Base-by-base conservation (phyloP, 2,888 invertebrate genomes). In the Nomada ferruginata region DNA sequence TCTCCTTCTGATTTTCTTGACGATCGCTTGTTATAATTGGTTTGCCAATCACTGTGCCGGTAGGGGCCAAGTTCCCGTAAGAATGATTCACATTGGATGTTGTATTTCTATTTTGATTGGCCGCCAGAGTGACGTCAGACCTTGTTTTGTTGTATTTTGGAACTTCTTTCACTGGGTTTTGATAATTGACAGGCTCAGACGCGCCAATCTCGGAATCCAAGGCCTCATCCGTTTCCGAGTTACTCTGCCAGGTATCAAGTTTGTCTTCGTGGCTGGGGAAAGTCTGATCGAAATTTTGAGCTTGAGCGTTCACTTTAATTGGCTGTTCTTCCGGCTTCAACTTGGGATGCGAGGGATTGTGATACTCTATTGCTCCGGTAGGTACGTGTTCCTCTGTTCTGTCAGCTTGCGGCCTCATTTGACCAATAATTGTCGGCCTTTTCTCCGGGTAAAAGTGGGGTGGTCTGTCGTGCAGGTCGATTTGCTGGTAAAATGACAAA, bases 311-410 rank as follows among this genome's bases (percentile, higher is more conserved):
- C 0, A 82, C 61, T 0, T 84, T 80, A 7, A 85, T 26, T 5
- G 79, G 86, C 20, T 83, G 84, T 20, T 86, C 85, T 29, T 83
- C 78, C 2, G 84, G 81, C 57, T 89, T 88, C 10, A 82, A 68
- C 63, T 91, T 89, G 1, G 89, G 86, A 76, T 91, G 85, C 15
- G 87, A 89, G 2, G 92, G 92, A 89, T 92, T 91, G 73, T 91
- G 90, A 64, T 92, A 92, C 60, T 90, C 91, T 15, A 91, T 76
- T 0, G 91, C 91, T 57, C 92, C 92, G 5, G 90, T 92, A 0
- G 92, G 91, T 3, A 92, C 59, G 42, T 89, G 85, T 10, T 91
- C 90, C 4, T 87, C 86, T n/a, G 65, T 83, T 15, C 84, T 81
- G 18, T 83, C 82, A 7, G 76, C 71, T 59, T 84, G 87, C 15